These are phyloP conservation scores for Linyphia triangularis DNA, from an alignment of 2,888 invertebrate genomes.

Conservation along the genomic window DNA sequence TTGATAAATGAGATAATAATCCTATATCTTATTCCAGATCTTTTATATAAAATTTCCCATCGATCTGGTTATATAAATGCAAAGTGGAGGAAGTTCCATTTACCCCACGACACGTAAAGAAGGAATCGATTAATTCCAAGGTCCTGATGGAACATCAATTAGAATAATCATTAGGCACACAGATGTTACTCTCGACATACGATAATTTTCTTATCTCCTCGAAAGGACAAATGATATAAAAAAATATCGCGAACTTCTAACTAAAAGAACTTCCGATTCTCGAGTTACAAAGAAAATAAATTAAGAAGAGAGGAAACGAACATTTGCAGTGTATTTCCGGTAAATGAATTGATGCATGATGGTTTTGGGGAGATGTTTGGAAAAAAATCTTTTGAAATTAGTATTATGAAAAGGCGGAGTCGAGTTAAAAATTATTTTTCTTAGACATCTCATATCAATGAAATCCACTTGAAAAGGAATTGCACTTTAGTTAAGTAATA, in stretches of 20 bases:
- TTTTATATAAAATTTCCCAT: not conserved
- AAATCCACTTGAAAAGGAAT: not conserved
- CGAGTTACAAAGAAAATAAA: not conserved
- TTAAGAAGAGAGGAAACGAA: not conserved
- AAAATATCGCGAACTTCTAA: constrained; percentile 3
- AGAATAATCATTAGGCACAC: constrained; percentile 37
- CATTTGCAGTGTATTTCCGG: not conserved
- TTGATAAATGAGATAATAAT: no score
- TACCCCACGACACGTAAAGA: not conserved
- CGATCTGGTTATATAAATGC: not conserved
- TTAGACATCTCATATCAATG: not conserved
- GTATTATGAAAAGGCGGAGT: not conserved
- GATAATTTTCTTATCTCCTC: constrained; percentile 11
- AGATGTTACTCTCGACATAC: constrained; percentile 4
- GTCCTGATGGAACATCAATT: constrained; percentile 1
- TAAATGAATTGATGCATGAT: not conserved
- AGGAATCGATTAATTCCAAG: not conserved
- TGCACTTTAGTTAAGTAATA: no score
- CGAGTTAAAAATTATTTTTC: not conserved
- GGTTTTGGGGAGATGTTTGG: not conserved
- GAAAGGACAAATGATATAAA: not conserved
- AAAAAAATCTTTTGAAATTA: not conserved
- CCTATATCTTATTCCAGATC: not conserved
- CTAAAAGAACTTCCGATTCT: not conserved
- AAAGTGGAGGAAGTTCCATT: not conserved